A percentile compares a stretch with the other conserved stretches of the same genome.
These are phyloP conservation scores for Chrysopilus asiliformis DNA, from an alignment of 2,888 invertebrate genomes.

Conservation along the genomic window DNA sequence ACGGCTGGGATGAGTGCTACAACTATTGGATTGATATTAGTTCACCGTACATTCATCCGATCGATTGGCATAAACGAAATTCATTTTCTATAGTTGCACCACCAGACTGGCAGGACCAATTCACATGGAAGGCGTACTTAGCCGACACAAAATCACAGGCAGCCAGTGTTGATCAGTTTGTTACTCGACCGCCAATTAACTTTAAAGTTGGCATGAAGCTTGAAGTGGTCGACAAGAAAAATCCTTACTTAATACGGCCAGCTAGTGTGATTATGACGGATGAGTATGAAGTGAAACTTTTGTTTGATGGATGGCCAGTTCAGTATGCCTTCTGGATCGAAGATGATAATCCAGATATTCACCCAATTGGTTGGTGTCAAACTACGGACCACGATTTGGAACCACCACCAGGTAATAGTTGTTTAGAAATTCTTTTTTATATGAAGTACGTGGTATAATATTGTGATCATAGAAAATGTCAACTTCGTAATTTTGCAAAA, in stretches of 20 bases:
- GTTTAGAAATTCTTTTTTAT: conserved; percentile 7
- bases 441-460: too few relatives aligned
- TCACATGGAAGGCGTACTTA: conserved; percentile 78
- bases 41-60: conserved; percentile 85
- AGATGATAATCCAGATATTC: conserved; percentile 80
- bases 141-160: conserved; percentile 56
- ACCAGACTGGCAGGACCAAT: conserved; percentile 43
- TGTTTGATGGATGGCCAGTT: conserved; percentile 82
- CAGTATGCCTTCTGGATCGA: conserved; percentile 79
- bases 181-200: conserved; percentile 59
- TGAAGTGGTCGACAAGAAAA: conserved; percentile 74
- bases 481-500: too few relatives aligned
- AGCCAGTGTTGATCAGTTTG: conserved; percentile 72
- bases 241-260: conserved; percentile 72
- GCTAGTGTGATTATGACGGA: conserved; percentile 66
- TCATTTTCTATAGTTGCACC: conserved; percentile 41
- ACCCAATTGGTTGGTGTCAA: conserved; percentile 84
- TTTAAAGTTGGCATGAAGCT: conserved; percentile 77
- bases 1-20: conserved; percentile 89
- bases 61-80: conserved; percentile 82
- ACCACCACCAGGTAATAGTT: conserved; percentile 56
- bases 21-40: conserved; percentile 90
- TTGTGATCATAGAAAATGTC: too few relatives aligned
- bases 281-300: conserved; percentile 61
- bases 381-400: conserved; percentile 80